Evolutionary conservation across 2,888 invertebrate species (phyloP), one percentile per base, ranked within the genome.

Genomic region (Glaucopsyche alexis): DNA sequence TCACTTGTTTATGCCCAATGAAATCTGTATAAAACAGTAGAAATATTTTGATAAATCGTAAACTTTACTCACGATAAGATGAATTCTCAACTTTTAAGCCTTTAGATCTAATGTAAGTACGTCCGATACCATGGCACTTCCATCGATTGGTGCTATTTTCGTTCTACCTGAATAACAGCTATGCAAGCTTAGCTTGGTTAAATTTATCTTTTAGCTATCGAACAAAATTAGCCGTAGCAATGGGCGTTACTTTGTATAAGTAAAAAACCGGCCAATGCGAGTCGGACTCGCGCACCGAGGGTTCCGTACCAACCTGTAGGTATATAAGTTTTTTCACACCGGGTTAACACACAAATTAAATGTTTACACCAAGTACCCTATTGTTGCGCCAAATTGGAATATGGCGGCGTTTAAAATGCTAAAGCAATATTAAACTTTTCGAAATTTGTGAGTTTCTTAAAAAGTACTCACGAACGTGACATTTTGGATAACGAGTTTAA

Each of bases 61-160:
- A 29, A 29, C 2, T 29, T 47, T 47, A 13, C 4, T 47, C 11
- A 47, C 47, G 47, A 29, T 52, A 16, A 7, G 16, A 29, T 3
- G 55, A 11, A 9, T 19, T 14, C 16, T 16, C 9, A 16, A 52
- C 52, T 29, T 60, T 9, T 4, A 29, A 9, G 19, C 9, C 5
- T 55, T 11, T 19, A 3, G 5, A 60, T 60, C 1, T 16, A 19
- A 29, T 4, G 29, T 29, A 9, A 9, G 11, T 19, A 7, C 14
- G 60, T 60, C 60, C 7, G 7, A 38, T 60, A 60, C 29, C 29
- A 38, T 29, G 60, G 13, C 29, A 38, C 60, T 60, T 38, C 7
- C 60, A 60, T 38, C 60, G 60, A 60, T 60, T 60, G 29, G 29
- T 60, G 60, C 38, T 60, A 60, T 60, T 60, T 60, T 60, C 60